Conservation (phyloP, 2,888 invertebrate genomes). For the Drosophila koepferae region DNA sequence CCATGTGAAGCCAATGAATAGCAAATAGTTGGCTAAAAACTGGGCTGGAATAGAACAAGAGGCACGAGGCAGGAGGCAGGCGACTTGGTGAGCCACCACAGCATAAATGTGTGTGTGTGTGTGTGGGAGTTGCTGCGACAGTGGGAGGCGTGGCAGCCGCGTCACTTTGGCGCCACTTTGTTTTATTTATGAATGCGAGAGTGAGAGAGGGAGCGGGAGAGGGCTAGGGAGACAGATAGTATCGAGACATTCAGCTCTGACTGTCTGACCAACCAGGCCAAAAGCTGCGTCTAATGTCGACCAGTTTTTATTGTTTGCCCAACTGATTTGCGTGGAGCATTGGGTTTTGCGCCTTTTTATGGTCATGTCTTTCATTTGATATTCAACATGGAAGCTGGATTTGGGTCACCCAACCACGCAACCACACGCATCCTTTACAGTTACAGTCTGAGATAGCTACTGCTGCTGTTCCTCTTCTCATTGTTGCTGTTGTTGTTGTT, state of each 20-base stretch:
- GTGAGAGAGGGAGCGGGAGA: constrained; percentile 11
- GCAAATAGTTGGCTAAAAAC: constrained; percentile 54
- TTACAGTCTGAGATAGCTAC: constrained; percentile 42
- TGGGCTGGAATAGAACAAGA: not conserved
- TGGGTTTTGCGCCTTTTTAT: constrained; percentile 39
- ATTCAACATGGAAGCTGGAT: constrained; percentile 66
- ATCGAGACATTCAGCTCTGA: constrained; percentile 57
- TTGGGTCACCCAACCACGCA: constrained; percentile 62
- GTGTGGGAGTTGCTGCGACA: not conserved
- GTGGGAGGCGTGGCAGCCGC: constrained; percentile 46
- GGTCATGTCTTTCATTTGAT: constrained; percentile 63
- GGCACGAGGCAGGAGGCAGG: no score
- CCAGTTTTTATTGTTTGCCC: constrained; percentile 67
- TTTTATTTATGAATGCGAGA: constrained; percentile 71
- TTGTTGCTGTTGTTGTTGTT: constrained; percentile 5
- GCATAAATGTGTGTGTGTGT: not conserved
- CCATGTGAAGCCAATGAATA: constrained; percentile 77
- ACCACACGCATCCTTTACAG: constrained; percentile 69
- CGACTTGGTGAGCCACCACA: not conserved
- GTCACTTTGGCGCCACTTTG: constrained; percentile 78
- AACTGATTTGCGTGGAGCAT: constrained; percentile 69
- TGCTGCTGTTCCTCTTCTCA: not conserved
- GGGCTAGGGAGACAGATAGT: not conserved
- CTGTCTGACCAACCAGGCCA: not conserved
- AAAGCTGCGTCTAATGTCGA: constrained; percentile 22